A percentile compares a stretch with the other conserved stretches of the same genome.
phyloP scores from a whole-genome alignment of 1,140 invertebrate genomes.

The Pseudomyrmex pallidus region DNA sequence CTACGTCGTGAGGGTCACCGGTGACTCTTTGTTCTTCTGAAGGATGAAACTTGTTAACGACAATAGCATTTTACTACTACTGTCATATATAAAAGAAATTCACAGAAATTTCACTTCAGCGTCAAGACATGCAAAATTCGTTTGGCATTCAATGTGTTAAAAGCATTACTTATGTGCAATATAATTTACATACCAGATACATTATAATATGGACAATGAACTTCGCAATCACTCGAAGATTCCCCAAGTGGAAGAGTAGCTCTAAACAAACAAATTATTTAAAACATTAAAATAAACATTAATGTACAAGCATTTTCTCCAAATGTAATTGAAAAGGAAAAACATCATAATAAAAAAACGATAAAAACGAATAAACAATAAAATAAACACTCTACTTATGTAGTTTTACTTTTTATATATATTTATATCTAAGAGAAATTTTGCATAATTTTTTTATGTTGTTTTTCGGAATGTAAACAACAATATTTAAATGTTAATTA shows the following conservation, averaged over 20 bases:
- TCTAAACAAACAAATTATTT: constrained; percentile 85
- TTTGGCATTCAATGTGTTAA: no score
- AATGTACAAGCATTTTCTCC: neutral
- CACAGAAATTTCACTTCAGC: no score
- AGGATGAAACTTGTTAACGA: no score
- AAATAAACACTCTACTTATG: constrained; percentile 6
- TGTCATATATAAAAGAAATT: no score
- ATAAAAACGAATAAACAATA: constrained; percentile 8
- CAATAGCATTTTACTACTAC: no score
- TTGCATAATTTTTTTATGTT: no score
- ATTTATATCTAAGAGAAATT: no score
- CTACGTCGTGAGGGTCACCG: no score
- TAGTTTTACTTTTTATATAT: neutral
- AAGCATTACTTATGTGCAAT: neutral
- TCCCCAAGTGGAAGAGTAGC: constrained; percentile 92
- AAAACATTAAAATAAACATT: constrained; percentile 22
- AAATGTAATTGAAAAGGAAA: neutral
- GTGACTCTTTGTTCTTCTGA: no score
- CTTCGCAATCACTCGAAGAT: constrained; percentile 85
- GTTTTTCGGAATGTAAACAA: neutral
- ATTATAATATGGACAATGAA: constrained; percentile 82
- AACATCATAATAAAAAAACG: constrained; percentile 56
- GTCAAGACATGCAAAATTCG: no score
- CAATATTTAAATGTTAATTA: constrained; percentile 11
- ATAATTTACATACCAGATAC: constrained; percentile 80